phyloP scores from a whole-genome alignment of 2,113 vertebrate genomes.

The Cebus imitator region DNA sequence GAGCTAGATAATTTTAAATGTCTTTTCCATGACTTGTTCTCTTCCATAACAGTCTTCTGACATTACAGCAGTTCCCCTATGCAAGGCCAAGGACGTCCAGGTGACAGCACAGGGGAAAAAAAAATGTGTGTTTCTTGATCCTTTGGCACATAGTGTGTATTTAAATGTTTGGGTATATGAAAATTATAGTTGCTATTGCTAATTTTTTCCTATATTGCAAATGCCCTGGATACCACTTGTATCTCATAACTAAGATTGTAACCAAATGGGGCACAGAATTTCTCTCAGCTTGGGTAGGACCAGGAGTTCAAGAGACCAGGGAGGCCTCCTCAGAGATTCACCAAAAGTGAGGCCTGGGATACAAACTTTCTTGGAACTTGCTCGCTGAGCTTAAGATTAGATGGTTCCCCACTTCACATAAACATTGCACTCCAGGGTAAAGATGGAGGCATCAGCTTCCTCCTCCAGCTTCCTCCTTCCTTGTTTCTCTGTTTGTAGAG shows the following conservation, averaged over 20 bases:
- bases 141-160: background rate
- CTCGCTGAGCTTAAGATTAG: background rate
- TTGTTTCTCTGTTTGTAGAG: background rate
- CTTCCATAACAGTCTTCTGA: background rate
- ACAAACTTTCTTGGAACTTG: background rate
- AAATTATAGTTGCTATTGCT: background rate
- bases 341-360: background rate
- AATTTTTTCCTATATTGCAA: background rate
- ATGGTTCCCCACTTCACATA: background rate
- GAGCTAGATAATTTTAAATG: background rate
- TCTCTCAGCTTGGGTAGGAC: background rate
- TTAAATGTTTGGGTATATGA: background rate
- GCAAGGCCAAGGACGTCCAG: background rate
- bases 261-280: background rate
- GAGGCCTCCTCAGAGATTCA: background rate
- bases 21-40: background rate
- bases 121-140: background rate
- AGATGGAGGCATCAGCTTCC: background rate
- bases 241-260: background rate
- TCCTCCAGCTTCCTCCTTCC: background rate
- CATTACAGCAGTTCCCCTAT: background rate
- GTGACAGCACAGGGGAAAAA: background rate
- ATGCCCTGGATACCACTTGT: background rate
- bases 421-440: background rate
- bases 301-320: background rate